Evolutionary conservation across 2,797 vertebrate genomes (phyloP).

Genomic region (Harpagifer antarcticus): DNA sequence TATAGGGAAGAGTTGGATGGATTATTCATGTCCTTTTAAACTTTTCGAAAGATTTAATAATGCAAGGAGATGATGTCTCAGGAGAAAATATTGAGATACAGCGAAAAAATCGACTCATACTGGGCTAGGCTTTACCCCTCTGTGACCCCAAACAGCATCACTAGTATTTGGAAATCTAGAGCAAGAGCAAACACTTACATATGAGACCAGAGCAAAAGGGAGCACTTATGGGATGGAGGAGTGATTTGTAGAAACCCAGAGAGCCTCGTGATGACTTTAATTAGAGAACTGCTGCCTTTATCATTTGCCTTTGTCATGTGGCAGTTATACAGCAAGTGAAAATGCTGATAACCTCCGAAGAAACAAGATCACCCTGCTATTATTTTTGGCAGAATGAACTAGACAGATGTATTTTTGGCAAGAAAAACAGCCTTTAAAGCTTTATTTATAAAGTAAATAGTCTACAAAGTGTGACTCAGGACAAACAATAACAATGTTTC

Average conservation of each 20-base stretch:
- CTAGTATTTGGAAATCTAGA: slow-evolving; percentile 7
- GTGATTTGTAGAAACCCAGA: not conserved
- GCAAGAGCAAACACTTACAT: slow-evolving; percentile 9
- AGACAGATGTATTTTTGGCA: slow-evolving; percentile 62
- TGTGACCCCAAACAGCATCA: slow-evolving; percentile 4
- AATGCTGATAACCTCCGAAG: slow-evolving; percentile 16
- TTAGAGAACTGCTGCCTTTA: slow-evolving; percentile 8
- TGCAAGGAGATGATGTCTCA: slow-evolving; percentile 12
- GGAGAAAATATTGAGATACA: slow-evolving; percentile 21
- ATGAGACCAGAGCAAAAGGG: not conserved
- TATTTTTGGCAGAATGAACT: slow-evolving; percentile 28
- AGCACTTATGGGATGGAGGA: not conserved
- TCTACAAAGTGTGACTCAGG: slow-evolving; percentile 39
- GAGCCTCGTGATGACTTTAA: not conserved
- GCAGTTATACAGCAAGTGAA: not conserved
- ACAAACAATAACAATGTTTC: slow-evolving; percentile 40
- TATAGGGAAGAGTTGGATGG: slow-evolving; percentile 16
- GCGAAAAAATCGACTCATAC: slow-evolving; percentile 14
- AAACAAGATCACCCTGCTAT: slow-evolving; percentile 22
- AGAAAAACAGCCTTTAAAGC: slow-evolving; percentile 46
- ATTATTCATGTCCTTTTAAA: slow-evolving; percentile 25
- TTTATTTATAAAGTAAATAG: slow-evolving; percentile 58
- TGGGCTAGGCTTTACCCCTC: slow-evolving; percentile 16
- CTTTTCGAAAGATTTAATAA: slow-evolving; percentile 41
- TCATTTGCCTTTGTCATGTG: slow-evolving; percentile 9